These are phyloP conservation scores for Rutilus rutilus DNA, from an alignment of 2,113 vertebrate species.

Conservation along the genomic window DNA sequence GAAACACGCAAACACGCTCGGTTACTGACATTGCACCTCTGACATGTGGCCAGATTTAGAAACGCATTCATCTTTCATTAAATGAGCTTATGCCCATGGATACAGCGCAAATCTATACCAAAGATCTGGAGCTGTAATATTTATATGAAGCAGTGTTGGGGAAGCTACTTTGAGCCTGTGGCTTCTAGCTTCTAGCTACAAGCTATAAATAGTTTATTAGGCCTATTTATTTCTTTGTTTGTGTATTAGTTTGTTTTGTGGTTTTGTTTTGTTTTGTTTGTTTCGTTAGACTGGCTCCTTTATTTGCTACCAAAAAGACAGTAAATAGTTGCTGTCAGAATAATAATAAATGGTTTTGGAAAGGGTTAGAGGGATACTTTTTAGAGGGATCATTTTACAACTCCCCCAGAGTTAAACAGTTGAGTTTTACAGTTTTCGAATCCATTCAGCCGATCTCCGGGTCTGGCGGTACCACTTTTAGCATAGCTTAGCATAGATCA, in stretches of 20 bases:
- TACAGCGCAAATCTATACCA: not conserved
- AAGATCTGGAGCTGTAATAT: not conserved
- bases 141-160: not conserved
- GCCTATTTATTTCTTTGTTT: not conserved
- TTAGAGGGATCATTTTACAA: too few relatives aligned
- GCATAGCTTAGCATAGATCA: too few relatives aligned
- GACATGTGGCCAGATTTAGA: not conserved
- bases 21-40: not conserved
- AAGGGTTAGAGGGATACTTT: too few relatives aligned
- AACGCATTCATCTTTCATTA: slow-evolving; percentile 8
- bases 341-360: not conserved
- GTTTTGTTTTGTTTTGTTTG: not conserved
- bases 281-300: too few relatives aligned
- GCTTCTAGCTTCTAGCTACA: not conserved
- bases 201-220: not conserved
- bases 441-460: too few relatives aligned
- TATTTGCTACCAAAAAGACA: not conserved
- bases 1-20: not conserved
- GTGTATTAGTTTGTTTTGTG: not conserved
- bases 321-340: not conserved
- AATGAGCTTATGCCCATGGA: not conserved
- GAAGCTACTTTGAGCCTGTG: not conserved
- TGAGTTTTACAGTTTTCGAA: too few relatives aligned
- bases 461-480: too few relatives aligned
- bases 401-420: too few relatives aligned